Base-by-base conservation (phyloP, 2,113 vertebrate species). In the Sula dactylatra region DNA sequence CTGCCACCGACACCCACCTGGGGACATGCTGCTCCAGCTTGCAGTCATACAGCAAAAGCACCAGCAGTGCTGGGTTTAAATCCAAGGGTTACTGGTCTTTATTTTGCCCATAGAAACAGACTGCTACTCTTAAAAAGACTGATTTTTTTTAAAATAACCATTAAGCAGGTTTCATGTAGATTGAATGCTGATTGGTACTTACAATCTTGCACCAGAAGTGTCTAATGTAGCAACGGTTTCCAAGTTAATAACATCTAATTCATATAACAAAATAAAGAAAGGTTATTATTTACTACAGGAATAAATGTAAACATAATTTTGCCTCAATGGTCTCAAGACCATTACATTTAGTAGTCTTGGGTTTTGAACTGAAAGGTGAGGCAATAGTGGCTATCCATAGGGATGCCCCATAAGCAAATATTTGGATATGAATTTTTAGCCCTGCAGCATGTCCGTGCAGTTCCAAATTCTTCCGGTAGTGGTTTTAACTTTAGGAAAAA, bases 1-100 rank as follows among this genome's bases (percentile, higher is more conserved):
- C 47, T 54, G 67, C 58, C 59, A 54, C 52, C 0, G 1, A 11
- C 67, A 36, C 25, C 15, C 21, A 18, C 54, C 17, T 0, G 1
- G n/a, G 9, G 22, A 40, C 59, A 31, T 2, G 2, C 6, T 6
- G 29, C 38, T 45, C 16, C 24, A 7, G 25, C 21, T 18, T 71
- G n/a, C 38, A 55, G 47, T 38, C 16, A 44, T 38, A 18, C 7
- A 54, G n/a, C 13, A 66, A 62, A 82, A 45, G 16, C 16, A 15
- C 27, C 2, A 3, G 32, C 49, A 56, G 21, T 10, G 10, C 31
- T 36, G n/a, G 40, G 11, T 6, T 47, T 88, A 76, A 69, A 86
- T 40, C 47, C 50, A 47, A 34, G 52, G n/a, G 13, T 44, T 61
- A 40, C 19, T n/a, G 21, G 12, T 56, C 42, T 78, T 59, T 52